Evolutionary conservation across 2,888 invertebrate species (phyloP).

Genomic region (Aspidapion aeneum): DNA sequence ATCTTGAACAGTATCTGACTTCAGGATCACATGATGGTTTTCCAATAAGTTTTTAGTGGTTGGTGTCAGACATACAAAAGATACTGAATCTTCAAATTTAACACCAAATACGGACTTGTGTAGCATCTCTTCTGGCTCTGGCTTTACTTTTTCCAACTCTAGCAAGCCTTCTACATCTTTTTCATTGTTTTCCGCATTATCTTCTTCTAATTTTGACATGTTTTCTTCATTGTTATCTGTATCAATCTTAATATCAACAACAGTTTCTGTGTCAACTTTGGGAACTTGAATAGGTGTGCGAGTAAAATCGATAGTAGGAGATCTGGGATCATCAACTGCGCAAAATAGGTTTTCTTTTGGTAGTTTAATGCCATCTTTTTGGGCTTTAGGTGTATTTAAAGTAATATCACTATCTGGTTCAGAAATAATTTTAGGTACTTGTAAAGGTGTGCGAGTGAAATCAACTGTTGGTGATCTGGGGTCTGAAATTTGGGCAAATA

Average conservation of each 20-base stretch:
- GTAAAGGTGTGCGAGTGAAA: slow-evolving; percentile 54
- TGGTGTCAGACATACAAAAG: not conserved
- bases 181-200: not conserved
- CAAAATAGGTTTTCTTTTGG: not conserved
- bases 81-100: slow-evolving; percentile 1
- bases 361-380: no score
- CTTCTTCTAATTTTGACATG: not conserved
- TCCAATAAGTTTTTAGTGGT: not conserved
- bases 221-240: not conserved
- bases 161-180: not conserved
- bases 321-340: slow-evolving; percentile 46
- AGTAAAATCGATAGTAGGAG: slow-evolving; percentile 55
- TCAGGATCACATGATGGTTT: not conserved
- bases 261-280: slow-evolving; percentile 21
- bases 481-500: slow-evolving; percentile 35
- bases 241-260: not conserved
- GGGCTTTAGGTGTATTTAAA: no score
- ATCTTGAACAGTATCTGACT: not conserved
- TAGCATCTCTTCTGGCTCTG: not conserved
- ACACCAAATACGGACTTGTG: not conserved
- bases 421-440: slow-evolving; percentile 25
- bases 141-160: not conserved
- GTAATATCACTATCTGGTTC: no score
- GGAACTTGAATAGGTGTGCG: slow-evolving; percentile 50
- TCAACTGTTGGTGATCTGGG: slow-evolving; percentile 55